Evolutionary conservation across 2,113 vertebrate species (phyloP), one percentile per base, ranked within the genome.

Genomic region (Irena cyanogastra): DNA sequence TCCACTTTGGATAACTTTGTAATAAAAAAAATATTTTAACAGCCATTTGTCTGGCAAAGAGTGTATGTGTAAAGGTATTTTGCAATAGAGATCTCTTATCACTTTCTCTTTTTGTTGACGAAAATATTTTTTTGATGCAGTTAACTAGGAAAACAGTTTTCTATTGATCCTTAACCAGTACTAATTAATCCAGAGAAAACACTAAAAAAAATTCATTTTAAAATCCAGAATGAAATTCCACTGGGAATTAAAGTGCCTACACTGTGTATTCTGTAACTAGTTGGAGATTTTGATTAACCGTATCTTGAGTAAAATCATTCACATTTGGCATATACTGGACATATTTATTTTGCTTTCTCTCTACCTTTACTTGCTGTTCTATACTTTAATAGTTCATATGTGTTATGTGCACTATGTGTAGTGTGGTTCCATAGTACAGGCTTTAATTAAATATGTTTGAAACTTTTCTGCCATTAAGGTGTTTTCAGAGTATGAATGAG

Each of bases 371-470:
- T 6, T 39, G 9, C n/a, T 65, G 24, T 44, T 44, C 35, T 53
- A 0, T 53, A 24, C 15, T 69, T 70, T 14, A 49, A 41, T 44
- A 39, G 21, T 53, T 83, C 15, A 7, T 15, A 1, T 27, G 13
- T 16, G 6, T 65, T 81, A 13, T 10, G 6, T 77, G 11, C 7
- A 17, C 8, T 4, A 2, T 35, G 2, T 60, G 11, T 49, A 41
- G 8, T 56, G 35, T 2, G 2, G 6, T 54, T n/a, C 9, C 1
- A 0, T 27, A 39, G 13, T 74, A 61, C 11, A 49, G 16, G 28
- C 20, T 77, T 74, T 45, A 42, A 31, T 17, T 65, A 41, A 80
- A 15, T 60, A 39, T 17, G 1, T 49, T 47, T 41, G 16, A 74
- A 74, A 31, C 3, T 71, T 42, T 54, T 42, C 18, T 80, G 30